Evolutionary conservation across 2,113 vertebrate species (phyloP), one percentile per base, ranked within the genome.

Genomic region (Amia ocellicauda): DNA sequence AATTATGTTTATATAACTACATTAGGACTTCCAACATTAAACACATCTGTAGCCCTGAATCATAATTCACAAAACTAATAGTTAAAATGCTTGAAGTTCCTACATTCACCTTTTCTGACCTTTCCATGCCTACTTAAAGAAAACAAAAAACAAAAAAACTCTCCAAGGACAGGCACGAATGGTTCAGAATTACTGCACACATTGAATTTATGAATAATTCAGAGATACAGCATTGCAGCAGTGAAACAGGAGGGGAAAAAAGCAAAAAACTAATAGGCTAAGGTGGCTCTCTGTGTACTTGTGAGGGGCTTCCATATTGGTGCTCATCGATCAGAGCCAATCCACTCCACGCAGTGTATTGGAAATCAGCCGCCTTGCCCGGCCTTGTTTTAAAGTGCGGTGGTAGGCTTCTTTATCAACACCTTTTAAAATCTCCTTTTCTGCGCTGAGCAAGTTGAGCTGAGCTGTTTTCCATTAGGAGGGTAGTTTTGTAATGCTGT

Each of bases 131-230:
- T 47, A 47, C 13, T 47, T 3, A n/a, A 47, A 16, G n/a, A 47
- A 47, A 13, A 47, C 5, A 14, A 17, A 47, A 47, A n/a, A n/a
- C 40, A 7, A 36, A 36, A 36, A 36, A 36, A 36, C 31, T 11
- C 31, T 47, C 45, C 45, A 7, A 17, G 14, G n/a, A 47, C 45
- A 47, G 45, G n/a, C 13, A 47, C 5, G 4, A 47, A 47, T 47
- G n/a, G 45, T 47, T 47, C 45, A 47, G 45, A 47, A 19, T 19
- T 47, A 31, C n/a, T 49, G 1, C 73, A 24, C 17, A 19, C n/a
- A 69, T 7, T 68, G 27, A 69, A 69, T 63, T 40, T 41, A 63
- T 72, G 63, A 78, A 78, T 78, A 71, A 76, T 76, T 77, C 69
- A 74, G 23, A 14, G 4, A 40, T 24, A 16, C 45, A 58, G 29